These are phyloP conservation scores for Balaeniceps rex DNA, from an alignment of 2,113 vertebrate genomes.

Conservation along the genomic window DNA sequence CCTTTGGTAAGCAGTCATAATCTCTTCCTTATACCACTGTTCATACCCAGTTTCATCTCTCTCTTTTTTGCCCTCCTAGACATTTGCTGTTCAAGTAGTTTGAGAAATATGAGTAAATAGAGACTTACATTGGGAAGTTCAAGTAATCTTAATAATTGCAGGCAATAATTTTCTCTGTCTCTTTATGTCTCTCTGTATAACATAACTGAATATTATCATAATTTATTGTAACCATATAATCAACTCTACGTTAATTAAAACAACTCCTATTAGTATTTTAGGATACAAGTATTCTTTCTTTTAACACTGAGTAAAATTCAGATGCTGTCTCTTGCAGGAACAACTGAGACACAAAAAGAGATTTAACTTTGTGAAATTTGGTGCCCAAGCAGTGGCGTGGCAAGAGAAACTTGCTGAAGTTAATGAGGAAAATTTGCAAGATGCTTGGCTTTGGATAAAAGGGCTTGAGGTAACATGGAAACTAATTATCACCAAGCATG, in stretches of 20 bases:
- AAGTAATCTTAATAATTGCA: not conserved
- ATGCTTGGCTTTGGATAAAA: constrained; percentile 78
- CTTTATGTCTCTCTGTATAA: not conserved
- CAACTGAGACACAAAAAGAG: constrained; percentile 76
- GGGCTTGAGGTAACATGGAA: constrained; percentile 72
- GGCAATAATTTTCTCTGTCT: not conserved
- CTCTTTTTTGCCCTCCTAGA: not conserved
- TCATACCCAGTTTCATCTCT: not conserved
- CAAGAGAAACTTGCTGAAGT: constrained; percentile 73
- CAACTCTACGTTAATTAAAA: not conserved
- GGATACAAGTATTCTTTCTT: not conserved
- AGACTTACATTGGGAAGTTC: not conserved
- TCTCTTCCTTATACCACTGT: not conserved
- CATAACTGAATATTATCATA: not conserved
- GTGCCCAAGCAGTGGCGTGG: constrained; percentile 73
- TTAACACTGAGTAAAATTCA: not conserved
- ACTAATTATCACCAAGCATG: not conserved
- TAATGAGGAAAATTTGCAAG: constrained; percentile 73
- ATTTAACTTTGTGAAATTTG: constrained; percentile 83
- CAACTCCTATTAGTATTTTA: not conserved
- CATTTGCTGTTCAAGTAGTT: not conserved
- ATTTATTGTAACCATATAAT: not conserved
- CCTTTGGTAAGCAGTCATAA: not conserved
- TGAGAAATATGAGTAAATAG: not conserved
- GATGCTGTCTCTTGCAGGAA: constrained; percentile 71